phyloP scores from a whole-genome alignment of 2,113 vertebrate species.

The Perca schrenkii region DNA sequence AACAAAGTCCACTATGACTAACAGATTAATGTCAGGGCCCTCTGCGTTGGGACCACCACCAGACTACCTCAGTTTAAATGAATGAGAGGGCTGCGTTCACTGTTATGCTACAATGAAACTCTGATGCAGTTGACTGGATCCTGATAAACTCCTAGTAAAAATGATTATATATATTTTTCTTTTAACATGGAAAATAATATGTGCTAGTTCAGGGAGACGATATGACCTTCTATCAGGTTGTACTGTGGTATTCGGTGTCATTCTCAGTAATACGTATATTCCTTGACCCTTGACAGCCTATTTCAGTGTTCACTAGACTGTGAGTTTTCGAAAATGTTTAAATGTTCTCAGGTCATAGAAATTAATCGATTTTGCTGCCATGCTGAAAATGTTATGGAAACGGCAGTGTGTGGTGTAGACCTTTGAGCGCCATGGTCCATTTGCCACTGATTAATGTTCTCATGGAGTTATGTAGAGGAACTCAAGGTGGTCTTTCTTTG shows the following conservation, averaged over 20 bases:
- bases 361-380: not conserved
- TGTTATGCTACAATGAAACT: not conserved
- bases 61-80: not conserved
- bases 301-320: not conserved
- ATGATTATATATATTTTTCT: not conserved
- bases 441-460: constrained; percentile 13
- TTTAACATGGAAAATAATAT: not conserved
- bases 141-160: constrained; percentile 14
- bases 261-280: not conserved
- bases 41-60: not conserved
- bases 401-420: not conserved
- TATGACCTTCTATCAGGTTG: not conserved
- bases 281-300: constrained; percentile 4
- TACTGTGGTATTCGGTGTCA: not conserved
- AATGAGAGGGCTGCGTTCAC: not conserved
- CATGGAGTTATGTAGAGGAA: not conserved
- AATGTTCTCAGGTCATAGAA: not conserved
- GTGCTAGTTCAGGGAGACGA: not conserved
- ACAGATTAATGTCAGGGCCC: not conserved
- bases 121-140: not conserved
- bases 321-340: not conserved
- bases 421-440: not conserved
- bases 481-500: not conserved
- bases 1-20: not conserved
- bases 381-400: not conserved